A percentile compares a stretch with the other conserved stretches of the same genome.
Conservation (phyloP, 1,140 invertebrate genomes). For the Drosophila ficusphila region DNA sequence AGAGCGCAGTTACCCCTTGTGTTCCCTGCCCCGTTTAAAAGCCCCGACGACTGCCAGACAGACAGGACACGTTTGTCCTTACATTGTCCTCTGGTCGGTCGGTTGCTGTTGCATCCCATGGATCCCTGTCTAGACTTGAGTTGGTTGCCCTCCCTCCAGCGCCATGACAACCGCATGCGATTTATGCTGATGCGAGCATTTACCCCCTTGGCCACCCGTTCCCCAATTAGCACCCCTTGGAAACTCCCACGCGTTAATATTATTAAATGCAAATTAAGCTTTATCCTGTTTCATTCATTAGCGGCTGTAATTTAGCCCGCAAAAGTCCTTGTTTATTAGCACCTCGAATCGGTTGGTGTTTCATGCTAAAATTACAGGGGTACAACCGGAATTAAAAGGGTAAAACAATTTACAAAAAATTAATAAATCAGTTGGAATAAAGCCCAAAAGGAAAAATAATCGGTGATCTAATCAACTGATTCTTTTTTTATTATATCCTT, state of each 20-base stretch:
- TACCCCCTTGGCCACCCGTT: constrained; percentile 20
- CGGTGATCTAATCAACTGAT: too few species aligned
- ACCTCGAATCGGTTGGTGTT: constrained; percentile 35
- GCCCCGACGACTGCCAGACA: constrained; percentile 27
- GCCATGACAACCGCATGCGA: constrained; percentile 78
- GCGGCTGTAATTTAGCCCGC: constrained; percentile 66
- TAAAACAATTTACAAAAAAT: not conserved
- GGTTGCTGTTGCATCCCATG: constrained; percentile 37
- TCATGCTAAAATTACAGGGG: constrained; percentile 11
- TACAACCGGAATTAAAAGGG: not conserved
- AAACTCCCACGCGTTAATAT: constrained; percentile 66
- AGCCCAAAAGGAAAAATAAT: too few species aligned
- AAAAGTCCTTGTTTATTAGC: constrained; percentile 60
- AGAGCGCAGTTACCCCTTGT: constrained; percentile 14
- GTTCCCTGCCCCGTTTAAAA: not conserved
- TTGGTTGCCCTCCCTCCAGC: constrained; percentile 41
- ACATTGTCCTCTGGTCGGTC: constrained; percentile 74
- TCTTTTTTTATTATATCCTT: too few species aligned
- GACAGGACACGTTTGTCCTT: constrained; percentile 79
- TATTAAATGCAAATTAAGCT: constrained; percentile 83
- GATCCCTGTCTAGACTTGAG: constrained; percentile 40
- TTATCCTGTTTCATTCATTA: constrained; percentile 81
- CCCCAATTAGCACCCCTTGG: constrained; percentile 11
- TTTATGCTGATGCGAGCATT: constrained; percentile 65
- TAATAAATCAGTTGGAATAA: too few species aligned